Evolutionary conservation across 2,113 vertebrate genomes (phyloP).

Genomic region (Potamarius usumacintae): DNA sequence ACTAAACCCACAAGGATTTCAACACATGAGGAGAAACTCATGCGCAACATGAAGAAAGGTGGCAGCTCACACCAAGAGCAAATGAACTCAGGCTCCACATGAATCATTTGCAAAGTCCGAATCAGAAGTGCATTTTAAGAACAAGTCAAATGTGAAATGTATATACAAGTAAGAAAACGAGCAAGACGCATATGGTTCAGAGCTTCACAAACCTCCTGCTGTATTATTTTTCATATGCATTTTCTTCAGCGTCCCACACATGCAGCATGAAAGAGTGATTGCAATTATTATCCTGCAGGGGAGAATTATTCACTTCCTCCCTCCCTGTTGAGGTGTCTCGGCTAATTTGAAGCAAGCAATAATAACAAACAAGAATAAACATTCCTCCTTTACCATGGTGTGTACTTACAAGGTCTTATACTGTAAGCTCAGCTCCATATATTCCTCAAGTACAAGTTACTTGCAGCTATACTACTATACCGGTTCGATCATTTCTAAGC

Average conservation of each 20-base stretch:
- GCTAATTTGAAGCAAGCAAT: slow-evolving; percentile 26
- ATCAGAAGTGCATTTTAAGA: not conserved
- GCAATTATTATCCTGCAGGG: slow-evolving; percentile 19
- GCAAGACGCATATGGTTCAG: not conserved
- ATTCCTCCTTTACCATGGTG: not conserved
- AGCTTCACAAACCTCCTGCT: not conserved
- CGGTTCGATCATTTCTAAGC: not conserved
- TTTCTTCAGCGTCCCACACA: not conserved
- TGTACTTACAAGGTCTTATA: not conserved
- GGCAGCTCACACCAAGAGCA: not conserved
- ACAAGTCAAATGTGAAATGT: not conserved
- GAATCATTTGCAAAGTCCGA: not conserved
- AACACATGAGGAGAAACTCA: slow-evolving; percentile 27
- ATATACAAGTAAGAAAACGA: not conserved
- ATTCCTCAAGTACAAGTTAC: not conserved
- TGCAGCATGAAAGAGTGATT: not conserved
- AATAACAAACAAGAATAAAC: slow-evolving; percentile 9
- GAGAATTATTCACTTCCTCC: slow-evolving; percentile 39
- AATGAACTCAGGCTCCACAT: not conserved
- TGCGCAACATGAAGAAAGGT: slow-evolving; percentile 8
- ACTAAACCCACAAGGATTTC: slow-evolving; percentile 12
- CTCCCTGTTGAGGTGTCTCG: not conserved
- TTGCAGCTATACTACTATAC: not conserved
- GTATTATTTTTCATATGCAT: not conserved
- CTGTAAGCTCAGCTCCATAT: not conserved